A percentile compares a stretch with the other conserved stretches of the same genome.
phyloP scores from a whole-genome alignment of 2,888 invertebrate species.

The Exephanes ischioxanthus region DNA sequence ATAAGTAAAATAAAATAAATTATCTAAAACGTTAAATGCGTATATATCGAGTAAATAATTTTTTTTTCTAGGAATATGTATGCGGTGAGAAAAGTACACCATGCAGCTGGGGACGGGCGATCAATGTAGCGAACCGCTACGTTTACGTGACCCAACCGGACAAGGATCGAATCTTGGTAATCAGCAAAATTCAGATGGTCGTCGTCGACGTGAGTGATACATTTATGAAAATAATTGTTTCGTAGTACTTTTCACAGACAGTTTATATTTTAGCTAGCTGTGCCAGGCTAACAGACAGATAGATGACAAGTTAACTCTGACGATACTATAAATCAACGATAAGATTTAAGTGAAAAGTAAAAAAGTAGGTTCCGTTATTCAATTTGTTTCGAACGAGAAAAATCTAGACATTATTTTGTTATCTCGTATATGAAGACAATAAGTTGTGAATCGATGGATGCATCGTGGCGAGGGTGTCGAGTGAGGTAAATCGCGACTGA shows the following conservation, averaged over 20 bases:
- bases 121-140: slow-evolving; percentile 90
- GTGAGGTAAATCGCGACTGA: not conserved
- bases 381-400: not conserved
- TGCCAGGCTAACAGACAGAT: no score
- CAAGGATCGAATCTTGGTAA: slow-evolving; percentile 89
- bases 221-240: not conserved
- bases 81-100: slow-evolving; percentile 89
- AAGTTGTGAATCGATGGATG: not conserved
- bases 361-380: not conserved
- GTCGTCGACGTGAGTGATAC: slow-evolving; percentile 88
- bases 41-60: not conserved
- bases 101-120: slow-evolving; percentile 91
- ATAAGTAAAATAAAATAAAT: not conserved
- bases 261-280: no score
- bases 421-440: not conserved
- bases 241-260: no score
- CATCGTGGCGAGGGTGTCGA: not conserved
- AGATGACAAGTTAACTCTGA: no score
- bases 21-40: not conserved
- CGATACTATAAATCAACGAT: not conserved
- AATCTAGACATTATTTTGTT: not conserved
- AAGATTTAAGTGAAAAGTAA: not conserved
- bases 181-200: slow-evolving; percentile 90
- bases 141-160: slow-evolving; percentile 91
- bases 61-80: slow-evolving; percentile 87